Evolutionary conservation across 2,797 vertebrate genomes (phyloP).

Genomic region (Ataeniobius toweri): DNA sequence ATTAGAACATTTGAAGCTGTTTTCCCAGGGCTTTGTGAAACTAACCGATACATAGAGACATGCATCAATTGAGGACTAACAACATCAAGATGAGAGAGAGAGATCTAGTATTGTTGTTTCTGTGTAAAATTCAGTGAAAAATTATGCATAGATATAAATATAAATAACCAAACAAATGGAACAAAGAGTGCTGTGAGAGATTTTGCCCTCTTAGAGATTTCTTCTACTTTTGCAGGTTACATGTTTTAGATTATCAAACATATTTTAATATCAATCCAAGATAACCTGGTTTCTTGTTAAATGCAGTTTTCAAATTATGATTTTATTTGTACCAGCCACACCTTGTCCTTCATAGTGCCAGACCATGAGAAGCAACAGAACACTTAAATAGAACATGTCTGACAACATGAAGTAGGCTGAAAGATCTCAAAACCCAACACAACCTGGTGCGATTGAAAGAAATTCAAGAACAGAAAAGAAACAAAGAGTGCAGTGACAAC

Average conservation of each 20-base stretch:
- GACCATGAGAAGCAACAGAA: background rate
- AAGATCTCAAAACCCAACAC: background rate
- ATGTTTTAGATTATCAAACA: background rate
- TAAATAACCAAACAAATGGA: background rate
- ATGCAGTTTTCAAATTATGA: background rate
- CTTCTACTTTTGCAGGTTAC: background rate
- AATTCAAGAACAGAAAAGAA: background rate
- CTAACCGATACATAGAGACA: conserved; percentile 36
- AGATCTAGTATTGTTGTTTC: conserved; percentile 21
- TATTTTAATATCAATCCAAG: background rate
- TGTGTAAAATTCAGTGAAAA: background rate
- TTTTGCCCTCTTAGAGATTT: background rate
- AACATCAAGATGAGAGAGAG: conserved; percentile 19
- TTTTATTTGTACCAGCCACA: background rate
- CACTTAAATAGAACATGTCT: background rate
- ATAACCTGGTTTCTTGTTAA: background rate
- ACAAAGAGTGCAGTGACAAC: background rate
- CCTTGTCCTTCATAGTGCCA: background rate
- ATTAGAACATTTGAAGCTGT: conserved; percentile 51
- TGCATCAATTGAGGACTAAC: conserved; percentile 30
- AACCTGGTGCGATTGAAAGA: background rate
- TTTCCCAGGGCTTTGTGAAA: conserved; percentile 36
- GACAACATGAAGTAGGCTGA: background rate
- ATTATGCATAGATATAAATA: background rate
- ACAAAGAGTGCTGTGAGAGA: too few relatives aligned